A percentile compares a stretch with the other conserved stretches of the same genome.
phyloP scores from a whole-genome alignment of 2,113 vertebrate genomes.

The Oceanodroma tethys region DNA sequence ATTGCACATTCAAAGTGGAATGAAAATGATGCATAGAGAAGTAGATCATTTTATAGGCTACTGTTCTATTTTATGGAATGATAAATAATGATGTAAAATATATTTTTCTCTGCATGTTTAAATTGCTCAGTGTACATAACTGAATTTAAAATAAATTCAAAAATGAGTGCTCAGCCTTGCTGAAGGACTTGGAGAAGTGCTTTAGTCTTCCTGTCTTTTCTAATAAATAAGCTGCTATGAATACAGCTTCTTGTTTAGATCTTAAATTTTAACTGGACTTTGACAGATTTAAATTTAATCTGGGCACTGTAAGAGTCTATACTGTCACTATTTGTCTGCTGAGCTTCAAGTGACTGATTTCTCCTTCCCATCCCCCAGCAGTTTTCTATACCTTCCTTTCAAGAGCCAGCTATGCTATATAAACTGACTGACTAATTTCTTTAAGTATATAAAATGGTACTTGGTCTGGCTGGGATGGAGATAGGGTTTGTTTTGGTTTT shows the following conservation, averaged over 20 bases:
- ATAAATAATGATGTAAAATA: conserved; percentile 52
- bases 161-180: background rate
- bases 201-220: conserved; percentile 20
- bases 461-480: background rate
- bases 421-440: background rate
- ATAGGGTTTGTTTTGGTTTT: background rate
- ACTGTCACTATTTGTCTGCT: background rate
- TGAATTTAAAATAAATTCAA: conserved; percentile 30
- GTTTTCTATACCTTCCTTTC: background rate
- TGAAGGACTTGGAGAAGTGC: background rate
- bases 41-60: conserved; percentile 30
- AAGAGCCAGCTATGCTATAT: background rate
- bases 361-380: background rate
- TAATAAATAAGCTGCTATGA: background rate
- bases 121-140: conserved; percentile 5
- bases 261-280: conserved; percentile 12
- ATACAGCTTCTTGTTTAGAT: conserved; percentile 10
- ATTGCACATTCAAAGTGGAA: background rate
- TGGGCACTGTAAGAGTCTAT: background rate
- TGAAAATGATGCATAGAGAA: conserved; percentile 24
- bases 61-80: conserved; percentile 43
- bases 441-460: background rate
- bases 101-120: conserved; percentile 35
- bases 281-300: conserved; percentile 26
- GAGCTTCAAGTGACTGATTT: background rate